These are phyloP conservation scores for Coracias cyanogaster DNA, from an alignment of 2,797 vertebrate species.

Conservation along the genomic window DNA sequence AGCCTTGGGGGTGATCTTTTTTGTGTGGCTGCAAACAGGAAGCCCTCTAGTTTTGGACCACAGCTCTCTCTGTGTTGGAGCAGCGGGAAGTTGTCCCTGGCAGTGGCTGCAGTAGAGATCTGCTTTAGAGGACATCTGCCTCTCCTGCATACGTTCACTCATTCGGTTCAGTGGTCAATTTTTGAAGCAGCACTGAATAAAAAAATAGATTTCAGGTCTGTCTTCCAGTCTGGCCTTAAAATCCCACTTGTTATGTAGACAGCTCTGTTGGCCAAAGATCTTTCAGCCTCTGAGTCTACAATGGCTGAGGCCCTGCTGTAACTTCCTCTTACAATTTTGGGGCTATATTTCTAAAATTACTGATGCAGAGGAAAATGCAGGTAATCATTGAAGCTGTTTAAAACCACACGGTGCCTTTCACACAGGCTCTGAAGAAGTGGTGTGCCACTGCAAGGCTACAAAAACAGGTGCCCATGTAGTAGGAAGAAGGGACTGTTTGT, in stretches of 20 bases:
- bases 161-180: fast-evolving
- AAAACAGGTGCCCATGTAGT: fast-evolving
- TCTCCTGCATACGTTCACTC: neutral
- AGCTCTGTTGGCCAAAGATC: neutral
- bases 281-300: neutral
- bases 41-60: neutral
- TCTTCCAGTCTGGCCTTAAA: neutral
- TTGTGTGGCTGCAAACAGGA: neutral
- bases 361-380: neutral
- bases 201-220: neutral
- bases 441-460: neutral
- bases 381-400: neutral
- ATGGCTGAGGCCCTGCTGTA: neutral
- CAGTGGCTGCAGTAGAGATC: neutral
- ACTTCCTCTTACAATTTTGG: neutral
- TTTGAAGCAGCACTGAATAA: neutral
- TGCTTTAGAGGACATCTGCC: neutral
- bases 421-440: neutral
- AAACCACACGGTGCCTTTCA: fast-evolving
- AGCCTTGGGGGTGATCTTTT: neutral
- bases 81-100: neutral
- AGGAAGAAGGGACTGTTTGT: neutral
- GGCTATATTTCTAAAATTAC: neutral
- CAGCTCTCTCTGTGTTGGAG: neutral
- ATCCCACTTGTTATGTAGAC: neutral